phyloP scores from a whole-genome alignment of 2,888 invertebrate genomes.

The Azorinus chamasolen region DNA sequence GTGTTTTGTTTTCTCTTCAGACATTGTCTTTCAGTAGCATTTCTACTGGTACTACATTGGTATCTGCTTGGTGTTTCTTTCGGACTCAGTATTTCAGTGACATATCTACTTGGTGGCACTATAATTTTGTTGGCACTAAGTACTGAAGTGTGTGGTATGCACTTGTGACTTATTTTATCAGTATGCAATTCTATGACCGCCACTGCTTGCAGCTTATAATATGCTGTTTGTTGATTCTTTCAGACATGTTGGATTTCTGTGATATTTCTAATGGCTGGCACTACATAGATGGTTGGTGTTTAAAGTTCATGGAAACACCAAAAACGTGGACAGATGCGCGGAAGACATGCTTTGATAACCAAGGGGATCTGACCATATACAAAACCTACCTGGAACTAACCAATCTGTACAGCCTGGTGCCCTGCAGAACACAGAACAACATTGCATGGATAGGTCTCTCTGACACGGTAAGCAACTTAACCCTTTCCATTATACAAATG shows the following conservation, averaged over 20 bases:
- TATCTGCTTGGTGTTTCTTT: no score
- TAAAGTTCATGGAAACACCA: conserved; percentile 64
- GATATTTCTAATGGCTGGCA: conserved; percentile 69
- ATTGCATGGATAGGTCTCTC: conserved; percentile 74
- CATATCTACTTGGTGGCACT: no score
- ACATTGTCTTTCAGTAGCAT: no score
- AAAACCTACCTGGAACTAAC: conserved; percentile 45
- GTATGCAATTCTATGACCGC: no score
- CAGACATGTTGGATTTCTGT: conserved; percentile 71
- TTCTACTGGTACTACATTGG: no score
- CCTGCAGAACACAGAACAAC: conserved; percentile 60
- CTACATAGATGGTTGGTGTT: conserved; percentile 64
- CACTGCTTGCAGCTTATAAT: no score
- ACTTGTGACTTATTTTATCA: no score
- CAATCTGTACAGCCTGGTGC: conserved; percentile 58
- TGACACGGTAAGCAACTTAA: conserved; percentile 72
- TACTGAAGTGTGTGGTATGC: no score
- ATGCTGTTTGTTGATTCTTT: neutral
- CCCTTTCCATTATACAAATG: no score
- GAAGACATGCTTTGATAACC: conserved; percentile 60
- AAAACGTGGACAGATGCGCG: conserved; percentile 71
- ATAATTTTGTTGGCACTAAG: no score
- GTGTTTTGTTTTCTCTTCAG: no score
- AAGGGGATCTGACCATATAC: conserved; percentile 61
- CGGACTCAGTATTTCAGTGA: no score